These are phyloP conservation scores for Acinonyx jubatus DNA, from an alignment of 2,113 vertebrate genomes.

Conservation along the genomic window DNA sequence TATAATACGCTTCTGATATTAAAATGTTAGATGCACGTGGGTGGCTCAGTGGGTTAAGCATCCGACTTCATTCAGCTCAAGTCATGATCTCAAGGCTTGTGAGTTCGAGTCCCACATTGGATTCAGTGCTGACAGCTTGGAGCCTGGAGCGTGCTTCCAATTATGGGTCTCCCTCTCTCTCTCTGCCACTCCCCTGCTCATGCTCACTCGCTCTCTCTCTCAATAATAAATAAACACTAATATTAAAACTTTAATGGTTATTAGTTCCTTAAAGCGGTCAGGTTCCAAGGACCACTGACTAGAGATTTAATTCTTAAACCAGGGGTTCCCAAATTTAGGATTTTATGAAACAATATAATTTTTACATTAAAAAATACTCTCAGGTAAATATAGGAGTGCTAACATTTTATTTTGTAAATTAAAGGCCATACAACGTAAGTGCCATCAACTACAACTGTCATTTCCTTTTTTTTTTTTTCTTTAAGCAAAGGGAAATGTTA, in stretches of 20 bases:
- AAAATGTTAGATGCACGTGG: not conserved
- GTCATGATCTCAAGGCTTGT: no score
- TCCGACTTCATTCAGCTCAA: no score
- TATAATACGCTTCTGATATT: not conserved
- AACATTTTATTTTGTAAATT: not conserved
- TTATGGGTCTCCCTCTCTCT: no score
- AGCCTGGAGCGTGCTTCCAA: no score
- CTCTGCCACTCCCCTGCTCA: no score
- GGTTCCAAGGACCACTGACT: not conserved
- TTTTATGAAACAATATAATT: not conserved
- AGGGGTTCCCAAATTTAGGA: not conserved
- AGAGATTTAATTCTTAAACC: not conserved
- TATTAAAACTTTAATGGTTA: not conserved
- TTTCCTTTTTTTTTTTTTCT: not conserved
- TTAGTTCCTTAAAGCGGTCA: not conserved
- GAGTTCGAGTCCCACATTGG: no score
- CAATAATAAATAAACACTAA: not conserved
- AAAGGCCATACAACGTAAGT: constrained; percentile 17
- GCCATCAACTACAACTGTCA: not conserved
- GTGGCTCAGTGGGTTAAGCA: no score
- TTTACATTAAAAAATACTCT: not conserved
- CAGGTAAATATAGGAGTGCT: not conserved
- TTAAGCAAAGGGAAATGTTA: not conserved
- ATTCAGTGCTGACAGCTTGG: no score
- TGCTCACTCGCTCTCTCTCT: no score